Base-by-base conservation (phyloP, 2,797 vertebrate genomes). In the Tamandua tetradactyla region DNA sequence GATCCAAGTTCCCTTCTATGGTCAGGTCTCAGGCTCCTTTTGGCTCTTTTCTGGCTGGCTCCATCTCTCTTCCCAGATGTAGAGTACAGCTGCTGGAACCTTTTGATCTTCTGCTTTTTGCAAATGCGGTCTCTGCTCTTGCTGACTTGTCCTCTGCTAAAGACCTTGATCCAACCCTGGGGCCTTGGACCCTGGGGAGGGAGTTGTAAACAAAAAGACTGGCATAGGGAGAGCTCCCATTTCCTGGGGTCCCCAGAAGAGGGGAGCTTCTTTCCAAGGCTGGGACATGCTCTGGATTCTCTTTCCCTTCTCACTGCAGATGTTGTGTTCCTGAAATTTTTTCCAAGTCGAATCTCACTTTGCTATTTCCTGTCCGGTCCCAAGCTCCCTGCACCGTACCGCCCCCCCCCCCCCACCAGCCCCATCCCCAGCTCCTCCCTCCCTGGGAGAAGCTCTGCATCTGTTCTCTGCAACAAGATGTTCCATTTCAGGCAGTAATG, bases 361-460 rank as follows among this genome's bases (percentile, higher is more conserved):
- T 74, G 88, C 92, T 96, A 95, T 96, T 97, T 97, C 97, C 96
- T 94, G 96, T 96, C 95, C 18, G 0, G 74, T 93, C 64, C 69
- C 42, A 37, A 88, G 66, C 32, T 44, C 75, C 18, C n/a, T 80
- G 17, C 37, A n/a, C 30, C 27, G 37, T 20, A 3, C 44, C 40
- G 2, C 7, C 30, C 37, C 30, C 37, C 20, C 3, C 44, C 37
- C 2, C 5, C 30, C 44, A n/a, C 11, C 9, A 13, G 47, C 10
- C 37, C 20, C 37, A 49, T 0, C 18, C 4, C 40, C 14, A 4
- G 66, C 87, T 74, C 35, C 52, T 66, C 20, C 44, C 42, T 96
- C 69, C 71, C 59, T 68, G 49, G 40, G 59, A 87, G 69, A 95
- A 84, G 66, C 66, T 91, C 52, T 40, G 75, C 79, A 69, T 66